Conservation (phyloP, 2,797 vertebrate species). For the Xenopus petersii region DNA sequence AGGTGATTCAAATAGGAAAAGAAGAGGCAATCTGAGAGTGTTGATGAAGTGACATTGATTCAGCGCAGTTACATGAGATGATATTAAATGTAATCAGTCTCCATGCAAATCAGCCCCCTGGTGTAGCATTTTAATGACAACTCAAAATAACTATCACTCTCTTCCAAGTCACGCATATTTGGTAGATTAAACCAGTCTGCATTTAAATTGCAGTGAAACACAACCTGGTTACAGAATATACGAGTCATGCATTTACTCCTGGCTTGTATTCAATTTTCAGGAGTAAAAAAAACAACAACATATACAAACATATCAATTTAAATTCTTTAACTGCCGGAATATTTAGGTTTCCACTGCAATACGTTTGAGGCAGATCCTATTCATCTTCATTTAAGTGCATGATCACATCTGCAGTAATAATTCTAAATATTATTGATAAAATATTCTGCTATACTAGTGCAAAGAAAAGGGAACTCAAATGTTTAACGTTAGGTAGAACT, state of each 20-base stretch:
- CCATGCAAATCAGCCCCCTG: constrained; percentile 56
- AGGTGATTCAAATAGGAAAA: constrained; percentile 47
- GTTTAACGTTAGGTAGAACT: too few relatives aligned
- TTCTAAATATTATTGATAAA: too few relatives aligned
- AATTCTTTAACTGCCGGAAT: too few relatives aligned
- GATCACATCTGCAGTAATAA: too few relatives aligned
- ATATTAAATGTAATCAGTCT: constrained; percentile 57
- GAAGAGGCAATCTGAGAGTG: constrained; percentile 47
- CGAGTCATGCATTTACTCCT: constrained; percentile 23
- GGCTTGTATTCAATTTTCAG: not conserved
- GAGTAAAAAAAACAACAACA: too few relatives aligned
- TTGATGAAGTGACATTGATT: constrained; percentile 56
- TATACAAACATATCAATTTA: too few relatives aligned
- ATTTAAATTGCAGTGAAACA: constrained; percentile 36
- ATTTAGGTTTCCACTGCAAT: too few relatives aligned
- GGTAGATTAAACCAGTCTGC: constrained; percentile 48
- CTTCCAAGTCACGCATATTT: constrained; percentile 49
- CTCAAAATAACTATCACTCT: constrained; percentile 49
- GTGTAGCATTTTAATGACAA: constrained; percentile 51
- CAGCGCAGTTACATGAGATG: constrained; percentile 44
- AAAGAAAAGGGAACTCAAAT: too few relatives aligned
- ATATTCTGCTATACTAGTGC: too few relatives aligned
- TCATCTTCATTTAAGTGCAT: too few relatives aligned
- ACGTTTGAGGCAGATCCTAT: too few relatives aligned
- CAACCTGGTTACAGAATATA: constrained; percentile 45